These are phyloP conservation scores for Drosophila nigromelanica DNA, from an alignment of 1,140 invertebrate species.

Conservation along the genomic window DNA sequence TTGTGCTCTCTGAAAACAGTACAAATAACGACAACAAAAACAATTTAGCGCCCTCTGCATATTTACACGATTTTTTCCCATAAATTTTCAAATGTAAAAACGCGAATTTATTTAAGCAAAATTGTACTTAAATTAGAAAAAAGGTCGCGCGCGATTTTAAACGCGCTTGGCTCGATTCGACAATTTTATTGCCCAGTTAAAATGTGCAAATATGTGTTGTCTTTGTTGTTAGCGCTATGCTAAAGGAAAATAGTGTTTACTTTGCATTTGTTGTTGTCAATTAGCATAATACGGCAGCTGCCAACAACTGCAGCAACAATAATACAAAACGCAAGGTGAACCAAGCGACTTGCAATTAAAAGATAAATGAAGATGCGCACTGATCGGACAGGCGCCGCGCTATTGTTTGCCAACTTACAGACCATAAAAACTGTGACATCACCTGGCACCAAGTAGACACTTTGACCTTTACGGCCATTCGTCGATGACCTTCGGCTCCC, in stretches of 20 bases:
- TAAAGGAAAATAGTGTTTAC: slow-evolving; percentile 57
- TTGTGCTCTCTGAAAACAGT: slow-evolving; percentile 8
- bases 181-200: slow-evolving; percentile 60
- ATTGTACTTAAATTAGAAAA: background rate
- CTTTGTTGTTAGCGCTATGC: slow-evolving; percentile 11
- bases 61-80: slow-evolving; percentile 72
- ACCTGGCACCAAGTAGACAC: slow-evolving; percentile 48
- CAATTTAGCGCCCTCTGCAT: slow-evolving; percentile 49
- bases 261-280: slow-evolving; percentile 64
- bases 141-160: slow-evolving; percentile 20
- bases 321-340: slow-evolving; percentile 63
- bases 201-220: slow-evolving; percentile 64
- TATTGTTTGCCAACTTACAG: slow-evolving; percentile 64
- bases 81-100: slow-evolving; percentile 57
- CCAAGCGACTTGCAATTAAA: slow-evolving; percentile 63
- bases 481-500: slow-evolving; percentile 56
- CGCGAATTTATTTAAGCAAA: slow-evolving; percentile 6
- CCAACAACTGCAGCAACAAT: slow-evolving; percentile 17
- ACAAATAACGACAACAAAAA: slow-evolving; percentile 14
- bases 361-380: slow-evolving; percentile 74
- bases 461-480: slow-evolving; percentile 66
- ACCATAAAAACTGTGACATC: slow-evolving; percentile 65
- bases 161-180: slow-evolving; percentile 45
- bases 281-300: slow-evolving; percentile 65
- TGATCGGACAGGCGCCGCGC: slow-evolving; percentile 19